Evolutionary conservation across 2,797 vertebrate species (phyloP).

Genomic region (Ptychobarbus kaznakovi): DNA sequence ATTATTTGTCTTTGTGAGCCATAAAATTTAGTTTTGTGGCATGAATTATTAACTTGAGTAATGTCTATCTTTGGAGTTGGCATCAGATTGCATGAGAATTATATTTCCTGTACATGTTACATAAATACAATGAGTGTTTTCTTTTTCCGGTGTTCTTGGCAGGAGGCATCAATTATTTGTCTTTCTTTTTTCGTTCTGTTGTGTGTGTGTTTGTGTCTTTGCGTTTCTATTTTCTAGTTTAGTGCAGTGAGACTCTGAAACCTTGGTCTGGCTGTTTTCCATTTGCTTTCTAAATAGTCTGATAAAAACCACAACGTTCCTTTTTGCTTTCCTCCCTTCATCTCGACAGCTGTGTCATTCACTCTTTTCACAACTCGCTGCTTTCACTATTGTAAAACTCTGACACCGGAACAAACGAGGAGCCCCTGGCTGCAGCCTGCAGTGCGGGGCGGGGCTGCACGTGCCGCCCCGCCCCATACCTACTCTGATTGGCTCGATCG

Average conservation of each 20-base stretch:
- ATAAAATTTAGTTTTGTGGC: conserved; percentile 11
- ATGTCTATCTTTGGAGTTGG: conserved; percentile 8
- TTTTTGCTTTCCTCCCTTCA: background rate
- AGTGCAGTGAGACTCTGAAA: background rate
- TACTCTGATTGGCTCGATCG: background rate
- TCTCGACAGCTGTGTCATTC: conserved; percentile 51
- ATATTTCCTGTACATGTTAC: conserved; percentile 2
- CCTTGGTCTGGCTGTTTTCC: background rate
- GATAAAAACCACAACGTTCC: background rate
- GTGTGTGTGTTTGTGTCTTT: background rate
- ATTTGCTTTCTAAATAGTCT: background rate
- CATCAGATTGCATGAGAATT: background rate
- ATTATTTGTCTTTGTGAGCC: conserved; percentile 27
- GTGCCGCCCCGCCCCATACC: too few relatives aligned
- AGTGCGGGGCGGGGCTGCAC: too few relatives aligned
- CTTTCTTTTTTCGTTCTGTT: background rate
- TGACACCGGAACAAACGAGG: conserved; percentile 46
- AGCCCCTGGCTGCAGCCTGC: too few relatives aligned
- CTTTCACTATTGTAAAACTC: background rate
- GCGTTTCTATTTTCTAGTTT: background rate
- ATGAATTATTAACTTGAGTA: conserved; percentile 45
- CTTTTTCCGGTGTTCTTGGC: conserved; percentile 7
- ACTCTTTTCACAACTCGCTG: conserved; percentile 43
- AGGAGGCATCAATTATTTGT: background rate
- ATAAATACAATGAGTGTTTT: conserved; percentile 1